Conservation (phyloP, 2,797 vertebrate genomes). For the Furcifer pardalis region DNA sequence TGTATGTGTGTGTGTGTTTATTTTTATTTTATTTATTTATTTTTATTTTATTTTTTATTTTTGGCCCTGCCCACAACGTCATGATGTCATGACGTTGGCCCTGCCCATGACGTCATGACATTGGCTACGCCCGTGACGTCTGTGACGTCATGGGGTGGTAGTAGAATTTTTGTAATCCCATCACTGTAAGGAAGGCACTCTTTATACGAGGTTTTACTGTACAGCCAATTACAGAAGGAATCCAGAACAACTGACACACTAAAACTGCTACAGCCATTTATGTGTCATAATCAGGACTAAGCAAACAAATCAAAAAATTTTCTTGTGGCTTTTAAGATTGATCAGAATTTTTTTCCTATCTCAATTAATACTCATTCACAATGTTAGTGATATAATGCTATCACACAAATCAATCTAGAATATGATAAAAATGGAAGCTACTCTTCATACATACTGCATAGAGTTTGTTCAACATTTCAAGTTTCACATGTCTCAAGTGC, state of each 20-base stretch:
- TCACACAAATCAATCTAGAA: not conserved
- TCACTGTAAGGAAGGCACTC: no score
- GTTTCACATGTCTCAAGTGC: not conserved
- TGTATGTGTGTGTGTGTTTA: no score
- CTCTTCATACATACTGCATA: not conserved
- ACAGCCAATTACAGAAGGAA: not conserved
- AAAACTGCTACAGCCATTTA: conserved; percentile 20
- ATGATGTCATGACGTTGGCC: no score
- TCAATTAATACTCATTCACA: not conserved
- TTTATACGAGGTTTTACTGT: no score
- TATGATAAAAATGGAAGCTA: not conserved
- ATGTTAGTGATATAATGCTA: not conserved
- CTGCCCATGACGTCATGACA: no score
- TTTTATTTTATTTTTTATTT: no score
- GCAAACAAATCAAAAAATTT: not conserved
- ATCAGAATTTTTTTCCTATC: not conserved
- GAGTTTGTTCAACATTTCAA: not conserved
- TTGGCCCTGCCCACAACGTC: no score
- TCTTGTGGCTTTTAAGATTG: not conserved
- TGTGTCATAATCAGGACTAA: not conserved
- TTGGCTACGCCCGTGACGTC: no score
- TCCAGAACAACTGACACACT: conserved; percentile 14
- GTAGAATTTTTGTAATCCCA: no score
- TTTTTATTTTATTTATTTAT: no score
- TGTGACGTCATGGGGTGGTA: no score